These are phyloP conservation scores for Psittacula derbiana DNA, from an alignment of 2,797 vertebrate species.

Conservation along the genomic window DNA sequence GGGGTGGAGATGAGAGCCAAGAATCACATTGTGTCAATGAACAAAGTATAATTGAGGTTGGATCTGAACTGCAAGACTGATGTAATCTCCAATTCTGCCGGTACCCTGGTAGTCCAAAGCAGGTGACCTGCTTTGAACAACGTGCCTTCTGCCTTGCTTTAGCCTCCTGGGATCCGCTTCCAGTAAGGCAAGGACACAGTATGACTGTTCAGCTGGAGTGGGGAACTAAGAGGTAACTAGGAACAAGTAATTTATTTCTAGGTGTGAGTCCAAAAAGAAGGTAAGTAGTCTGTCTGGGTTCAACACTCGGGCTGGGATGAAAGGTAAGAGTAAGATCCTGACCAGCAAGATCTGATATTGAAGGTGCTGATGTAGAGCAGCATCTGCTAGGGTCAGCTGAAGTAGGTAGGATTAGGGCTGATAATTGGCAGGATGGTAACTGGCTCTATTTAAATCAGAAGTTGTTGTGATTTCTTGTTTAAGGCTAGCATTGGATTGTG, in stretches of 20 bases:
- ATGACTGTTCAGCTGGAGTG: not conserved
- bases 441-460: not conserved
- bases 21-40: not conserved
- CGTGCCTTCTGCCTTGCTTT: not conserved
- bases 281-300: not conserved
- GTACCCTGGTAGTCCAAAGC: not conserved
- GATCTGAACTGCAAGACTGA: not conserved
- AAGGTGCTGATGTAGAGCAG: not conserved
- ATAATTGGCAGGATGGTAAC: not conserved
- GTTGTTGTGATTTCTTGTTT: not conserved
- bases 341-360: not conserved
- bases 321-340: not conserved
- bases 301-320: not conserved
- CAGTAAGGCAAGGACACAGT: not conserved
- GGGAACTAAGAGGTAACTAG: not conserved
- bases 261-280: not conserved
- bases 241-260: not conserved
- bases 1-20: not conserved
- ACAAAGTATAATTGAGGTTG: not conserved
- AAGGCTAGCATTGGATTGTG: not conserved
- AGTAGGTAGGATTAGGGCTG: not conserved
- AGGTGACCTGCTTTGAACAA: not conserved
- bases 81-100: not conserved
- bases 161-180: not conserved
- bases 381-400: not conserved